These are phyloP conservation scores for Crypturellus tataupa DNA, from an alignment of 2,797 vertebrate genomes.

Conservation along the genomic window DNA sequence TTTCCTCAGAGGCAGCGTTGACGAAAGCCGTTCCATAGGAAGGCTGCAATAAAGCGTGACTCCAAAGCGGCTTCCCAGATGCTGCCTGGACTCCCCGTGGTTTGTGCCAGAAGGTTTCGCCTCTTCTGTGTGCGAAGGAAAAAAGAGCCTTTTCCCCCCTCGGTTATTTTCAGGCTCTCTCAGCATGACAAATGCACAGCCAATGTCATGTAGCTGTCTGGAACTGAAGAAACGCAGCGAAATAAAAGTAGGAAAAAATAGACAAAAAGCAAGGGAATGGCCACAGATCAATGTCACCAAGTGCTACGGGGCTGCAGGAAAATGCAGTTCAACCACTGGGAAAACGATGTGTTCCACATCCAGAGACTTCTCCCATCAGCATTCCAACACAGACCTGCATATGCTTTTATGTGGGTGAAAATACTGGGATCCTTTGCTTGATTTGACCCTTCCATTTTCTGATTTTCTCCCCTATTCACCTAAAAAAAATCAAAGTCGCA, in stretches of 20 bases:
- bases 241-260: background rate
- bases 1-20: background rate
- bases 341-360: background rate
- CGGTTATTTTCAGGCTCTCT: background rate
- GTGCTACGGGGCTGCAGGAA: background rate
- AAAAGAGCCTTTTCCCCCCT: accelerated
- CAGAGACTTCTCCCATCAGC: background rate
- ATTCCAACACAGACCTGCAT: background rate
- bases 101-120: background rate
- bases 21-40: background rate
- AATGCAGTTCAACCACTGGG: background rate
- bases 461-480: background rate
- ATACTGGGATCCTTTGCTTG: background rate
- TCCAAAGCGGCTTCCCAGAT: background rate
- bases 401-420: background rate
- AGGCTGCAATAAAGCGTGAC: background rate
- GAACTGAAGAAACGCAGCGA: background rate
- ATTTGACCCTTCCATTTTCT: background rate
- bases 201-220: background rate
- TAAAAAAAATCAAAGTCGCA: accelerated
- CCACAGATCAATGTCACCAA: background rate
- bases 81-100: background rate
- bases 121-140: background rate
- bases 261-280: background rate
- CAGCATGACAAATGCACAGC: background rate